Evolutionary conservation across 1,140 invertebrate genomes (phyloP).

Genomic region (Aplysia californica): DNA sequence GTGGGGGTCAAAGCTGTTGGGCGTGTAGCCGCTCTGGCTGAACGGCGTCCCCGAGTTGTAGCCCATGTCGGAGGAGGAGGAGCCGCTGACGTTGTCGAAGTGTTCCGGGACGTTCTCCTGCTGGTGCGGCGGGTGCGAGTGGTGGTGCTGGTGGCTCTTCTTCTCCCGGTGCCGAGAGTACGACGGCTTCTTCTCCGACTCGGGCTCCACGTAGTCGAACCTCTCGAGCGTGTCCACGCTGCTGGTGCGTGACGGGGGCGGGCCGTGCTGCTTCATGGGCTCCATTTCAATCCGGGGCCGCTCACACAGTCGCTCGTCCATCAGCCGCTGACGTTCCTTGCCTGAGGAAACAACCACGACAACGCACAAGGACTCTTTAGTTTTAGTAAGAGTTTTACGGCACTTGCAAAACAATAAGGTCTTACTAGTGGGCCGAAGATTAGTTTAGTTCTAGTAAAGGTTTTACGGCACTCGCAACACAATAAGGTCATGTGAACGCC

Average conservation of each 20-base stretch:
- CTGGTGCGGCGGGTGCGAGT: too few relatives aligned
- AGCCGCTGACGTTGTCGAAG: neutral
- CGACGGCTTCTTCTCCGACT: conserved; percentile 5
- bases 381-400: too few relatives aligned
- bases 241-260: neutral
- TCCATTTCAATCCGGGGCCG: conserved; percentile 64
- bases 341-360: conserved; percentile 51
- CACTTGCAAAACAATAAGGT: too few relatives aligned
- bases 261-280: neutral
- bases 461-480: too few relatives aligned
- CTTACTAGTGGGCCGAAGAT: too few relatives aligned
- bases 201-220: conserved; percentile 26
- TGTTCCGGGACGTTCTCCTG: conserved; percentile 4
- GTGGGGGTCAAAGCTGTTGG: conserved; percentile 30
- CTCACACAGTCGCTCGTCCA: conserved; percentile 74
- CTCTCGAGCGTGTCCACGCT: conserved; percentile 27
- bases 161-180: neutral
- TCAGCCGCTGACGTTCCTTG: conserved; percentile 70
- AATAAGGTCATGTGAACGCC: too few relatives aligned
- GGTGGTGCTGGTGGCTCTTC: too few relatives aligned
- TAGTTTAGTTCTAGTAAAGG: too few relatives aligned
- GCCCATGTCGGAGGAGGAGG: conserved; percentile 20
- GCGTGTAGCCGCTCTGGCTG: conserved; percentile 24
- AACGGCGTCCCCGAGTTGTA: conserved; percentile 24
- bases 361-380: too few relatives aligned